Evolutionary conservation across 2,113 vertebrate species (phyloP).

Genomic region (Tragelaphus imberbis): DNA sequence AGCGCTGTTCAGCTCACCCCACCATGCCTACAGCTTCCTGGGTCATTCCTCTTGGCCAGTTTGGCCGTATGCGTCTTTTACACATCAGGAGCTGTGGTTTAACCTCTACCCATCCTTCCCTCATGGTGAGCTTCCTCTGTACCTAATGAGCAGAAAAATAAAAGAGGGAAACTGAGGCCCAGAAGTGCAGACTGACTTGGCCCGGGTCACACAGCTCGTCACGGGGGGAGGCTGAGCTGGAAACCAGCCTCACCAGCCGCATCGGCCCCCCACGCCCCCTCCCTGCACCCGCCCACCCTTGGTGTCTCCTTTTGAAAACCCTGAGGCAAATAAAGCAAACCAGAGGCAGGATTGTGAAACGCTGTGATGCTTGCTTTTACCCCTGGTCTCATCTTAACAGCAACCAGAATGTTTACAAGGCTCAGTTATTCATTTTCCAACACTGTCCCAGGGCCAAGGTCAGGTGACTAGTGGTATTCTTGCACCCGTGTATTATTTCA

Average conservation of each 20-base stretch:
- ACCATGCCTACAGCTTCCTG: fast-evolving
- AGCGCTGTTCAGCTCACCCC: neutral
- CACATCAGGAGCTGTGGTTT: neutral
- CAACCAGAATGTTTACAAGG: neutral
- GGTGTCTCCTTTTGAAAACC: neutral
- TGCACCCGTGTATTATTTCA: neutral
- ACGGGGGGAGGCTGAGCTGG: too few species aligned
- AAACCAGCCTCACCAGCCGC: neutral
- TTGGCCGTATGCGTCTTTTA: fast-evolving
- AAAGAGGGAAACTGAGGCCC: neutral
- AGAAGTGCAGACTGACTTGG: neutral
- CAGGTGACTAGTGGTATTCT: neutral
- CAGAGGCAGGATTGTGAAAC: neutral
- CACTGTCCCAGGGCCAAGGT: neutral
- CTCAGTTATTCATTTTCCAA: neutral
- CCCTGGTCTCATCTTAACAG: neutral
- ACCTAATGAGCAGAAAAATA: neutral
- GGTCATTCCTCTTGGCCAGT: neutral
- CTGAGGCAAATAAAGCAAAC: neutral
- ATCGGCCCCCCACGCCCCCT: neutral
- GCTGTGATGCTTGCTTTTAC: too few species aligned
- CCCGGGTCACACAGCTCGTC: neutral
- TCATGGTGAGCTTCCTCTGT: neutral
- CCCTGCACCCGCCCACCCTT: fast-evolving
- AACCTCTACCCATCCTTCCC: neutral